Base-by-base conservation (phyloP, 2,797 vertebrate species). In the Catostomus latipinnis region DNA sequence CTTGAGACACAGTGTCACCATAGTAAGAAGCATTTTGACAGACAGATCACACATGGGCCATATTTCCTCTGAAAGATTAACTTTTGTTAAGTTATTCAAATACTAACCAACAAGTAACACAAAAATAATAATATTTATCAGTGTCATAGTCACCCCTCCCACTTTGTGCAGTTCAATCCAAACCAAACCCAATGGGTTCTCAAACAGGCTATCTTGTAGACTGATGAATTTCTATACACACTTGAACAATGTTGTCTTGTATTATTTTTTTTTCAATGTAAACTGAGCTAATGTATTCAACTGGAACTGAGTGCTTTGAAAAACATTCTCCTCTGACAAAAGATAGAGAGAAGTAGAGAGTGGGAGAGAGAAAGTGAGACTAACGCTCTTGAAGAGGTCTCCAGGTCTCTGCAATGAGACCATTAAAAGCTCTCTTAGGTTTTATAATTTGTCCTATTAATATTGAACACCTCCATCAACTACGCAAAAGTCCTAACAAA, bases 371-470 rank as follows among this genome's bases (percentile, higher is more conserved):
- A 60, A 62, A 84, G 71, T 11, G 70, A 76, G 63, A 60, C 12
- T 52, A 58, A 48, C 60, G 78, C 73, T 78, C 63, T 77, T 70
- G 49, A 81, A 78, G 54, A 73, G 84, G 82, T 85, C 82, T 86
- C 70, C 52, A 61, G 74, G 85, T 86, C 78, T 56, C 81, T 43
- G 57, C 74, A 82, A 84, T 12, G 74, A 78, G 75, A 74, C 84
- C 84, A 87, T 87, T 87, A 86, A 76, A 83, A 80, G 79, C 84
- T 83, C 81, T 88, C 84, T 65, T 86, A 84, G 85, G 86, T 86
- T 87, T 83, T 83, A 80, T 85, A 84, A 85, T 85, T 84, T 82
- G 80, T 79, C 71, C 73, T 78, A 86, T 88, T 87, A 88, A 87
- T 86, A 88, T 86, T 87, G 79, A 88, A 82, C 75, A 84, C 63